Base-by-base conservation (phyloP, 1,140 invertebrate species). In the Trichogramma pretiosum region DNA sequence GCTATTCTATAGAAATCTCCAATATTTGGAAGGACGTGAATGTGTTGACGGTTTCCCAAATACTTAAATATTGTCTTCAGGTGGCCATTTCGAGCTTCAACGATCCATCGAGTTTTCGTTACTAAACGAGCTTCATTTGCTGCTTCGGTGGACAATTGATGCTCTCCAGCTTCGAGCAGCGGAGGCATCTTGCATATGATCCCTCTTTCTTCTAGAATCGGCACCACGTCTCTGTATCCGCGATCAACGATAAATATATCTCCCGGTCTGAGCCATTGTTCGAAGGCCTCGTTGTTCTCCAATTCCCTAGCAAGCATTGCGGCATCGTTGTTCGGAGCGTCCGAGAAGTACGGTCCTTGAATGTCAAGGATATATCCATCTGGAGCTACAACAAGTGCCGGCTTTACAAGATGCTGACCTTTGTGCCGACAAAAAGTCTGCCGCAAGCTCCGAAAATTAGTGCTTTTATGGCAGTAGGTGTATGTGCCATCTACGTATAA, bases 281-380 rank as follows among this genome's bases (percentile, higher is more conserved):
- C 11, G 38, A 23, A 26, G 55, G 42, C 33, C 46, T n/a, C 14
- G 21, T 47, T 32, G 18, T 30, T 19, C 33, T 38, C 10, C 5
- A 55, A 50, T 18, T 45, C 38, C 41, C 45, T 28, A 8, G 24
- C 21, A 1, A 57, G 21, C 11, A 59, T 53, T 1, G 28, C n/a
- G 18, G 57, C 53, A 35, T 57, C 53, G 30, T 59, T 59, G 26
- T 59, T 50, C n/a, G n/a, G n/a, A n/a, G n/a, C n/a, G n/a, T n/a
- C 1, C n/a, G 17, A n/a, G 35, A n/a, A n/a, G n/a, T n/a, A n/a
- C n/a, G n/a, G n/a, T 30, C 18, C 56, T 47, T 19, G 50, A 46
- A 34, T 40, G 56, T 37, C 54, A 61, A 14, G 47, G 16, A 30
- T 56, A n/a, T n/a, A n/a, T 10, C 49, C 55, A 45, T 50, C 43